Evolutionary conservation across 2,113 vertebrate genomes (phyloP), one percentile per base, ranked within the genome.

Genomic region (Zingel zingel): DNA sequence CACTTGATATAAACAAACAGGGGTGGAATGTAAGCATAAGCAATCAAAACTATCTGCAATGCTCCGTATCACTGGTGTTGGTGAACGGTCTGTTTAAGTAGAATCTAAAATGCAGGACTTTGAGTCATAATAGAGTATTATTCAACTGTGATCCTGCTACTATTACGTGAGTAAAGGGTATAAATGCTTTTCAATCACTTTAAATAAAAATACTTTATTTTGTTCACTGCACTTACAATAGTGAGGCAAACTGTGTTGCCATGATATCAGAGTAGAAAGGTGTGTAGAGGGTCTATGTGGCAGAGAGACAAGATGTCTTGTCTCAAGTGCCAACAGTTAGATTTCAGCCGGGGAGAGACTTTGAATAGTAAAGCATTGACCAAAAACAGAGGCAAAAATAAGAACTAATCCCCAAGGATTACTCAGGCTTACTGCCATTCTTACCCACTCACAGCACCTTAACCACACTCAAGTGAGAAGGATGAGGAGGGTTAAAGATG

Each of bases 391-490:
- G 85, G 71, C 88, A 89, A 82, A 88, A 92, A 77, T 88, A 90
- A 93, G 74, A 77, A 77, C 81, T 94, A 94, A 95, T 92, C 94
- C 88, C 67, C 8, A 2, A n/a, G 89, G 88, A 89, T 93, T 95
- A 94, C 75, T 83, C 61, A 68, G 50, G 82, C 77, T 94, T 95
- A 94, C 79, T 77, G 93, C 84, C 86, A 92, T 85, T 92, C 88
- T 93, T 92, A 94, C 85, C 72, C 85, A 90, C 90, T 92, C 89
- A 86, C 88, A 87, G 87, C 85, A 79, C 85, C 84, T 92, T 88
- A 89, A 90, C 84, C 74, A 89, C 84, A 82, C 53, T 57, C 59
- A 79, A 76, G 47, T 62, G 48, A 84, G 66, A 58, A 25, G 77
- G 84, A 91, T 90, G 81, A 85, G 82, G 77, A 67, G 77, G 78